A percentile compares a stretch with the other conserved stretches of the same genome.
These are phyloP conservation scores for Etheostoma spectabile DNA, from an alignment of 2,113 vertebrate genomes.

Conservation along the genomic window DNA sequence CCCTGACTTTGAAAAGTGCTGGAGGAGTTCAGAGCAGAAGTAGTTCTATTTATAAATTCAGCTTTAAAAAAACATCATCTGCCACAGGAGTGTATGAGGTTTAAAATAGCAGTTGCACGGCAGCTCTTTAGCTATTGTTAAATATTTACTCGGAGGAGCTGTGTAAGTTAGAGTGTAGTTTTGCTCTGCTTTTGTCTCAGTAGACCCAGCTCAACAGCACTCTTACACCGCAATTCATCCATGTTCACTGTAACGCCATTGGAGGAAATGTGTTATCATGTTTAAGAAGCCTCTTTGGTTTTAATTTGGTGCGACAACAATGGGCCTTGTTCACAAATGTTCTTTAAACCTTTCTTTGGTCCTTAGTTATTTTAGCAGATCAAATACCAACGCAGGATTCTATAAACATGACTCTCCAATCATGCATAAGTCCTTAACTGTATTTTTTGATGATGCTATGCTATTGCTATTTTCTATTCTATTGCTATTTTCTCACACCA, in stretches of 20 bases:
- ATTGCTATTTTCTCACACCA: neutral
- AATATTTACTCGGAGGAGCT: conserved; percentile 70
- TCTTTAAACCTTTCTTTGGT: neutral
- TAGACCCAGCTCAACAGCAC: conserved; percentile 28
- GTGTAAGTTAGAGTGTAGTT: conserved; percentile 49
- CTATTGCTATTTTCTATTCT: too few relatives aligned
- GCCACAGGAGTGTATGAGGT: conserved; percentile 61
- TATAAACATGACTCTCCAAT: neutral
- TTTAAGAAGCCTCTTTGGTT: conserved; percentile 25
- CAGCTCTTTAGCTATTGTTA: conserved; percentile 74
- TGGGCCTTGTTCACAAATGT: neutral
- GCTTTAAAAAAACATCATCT: conserved; percentile 62
- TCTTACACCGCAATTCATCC: conserved; percentile 31
- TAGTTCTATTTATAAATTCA: conserved; percentile 66
- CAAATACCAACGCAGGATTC: neutral
- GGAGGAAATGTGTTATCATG: conserved; percentile 14
- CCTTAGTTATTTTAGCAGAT: conserved; percentile 2
- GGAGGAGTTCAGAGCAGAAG: conserved; percentile 31
- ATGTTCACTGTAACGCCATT: conserved; percentile 18
- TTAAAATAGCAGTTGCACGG: conserved; percentile 72
- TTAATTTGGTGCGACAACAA: conserved; percentile 12
- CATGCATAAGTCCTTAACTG: neutral
- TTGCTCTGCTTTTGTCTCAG: conserved; percentile 50
- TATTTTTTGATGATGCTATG: neutral
- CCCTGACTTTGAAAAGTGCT: conserved; percentile 19